phyloP scores from a whole-genome alignment of 2,888 invertebrate species.

The Ectropis crepuscularia region DNA sequence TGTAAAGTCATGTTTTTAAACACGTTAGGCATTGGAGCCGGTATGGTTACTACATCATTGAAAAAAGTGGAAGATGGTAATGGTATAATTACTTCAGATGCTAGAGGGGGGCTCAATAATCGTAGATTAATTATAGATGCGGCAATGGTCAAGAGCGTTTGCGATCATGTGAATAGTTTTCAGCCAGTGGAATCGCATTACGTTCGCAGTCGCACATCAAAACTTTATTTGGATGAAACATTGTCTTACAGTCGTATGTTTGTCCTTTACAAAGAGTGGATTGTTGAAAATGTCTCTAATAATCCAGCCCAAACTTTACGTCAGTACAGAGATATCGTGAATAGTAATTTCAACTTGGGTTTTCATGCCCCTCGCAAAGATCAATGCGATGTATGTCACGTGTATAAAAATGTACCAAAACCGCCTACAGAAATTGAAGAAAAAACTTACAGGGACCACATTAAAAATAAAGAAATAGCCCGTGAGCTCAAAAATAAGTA shows the following conservation, averaged over 20 bases:
- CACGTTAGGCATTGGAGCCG: background rate
- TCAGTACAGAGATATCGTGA: conserved; percentile 13
- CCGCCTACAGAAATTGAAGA: background rate
- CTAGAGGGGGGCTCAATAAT: background rate
- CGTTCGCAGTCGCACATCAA: too few species aligned
- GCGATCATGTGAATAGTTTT: too few species aligned
- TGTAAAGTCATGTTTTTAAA: background rate
- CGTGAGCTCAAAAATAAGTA: conserved; percentile 3
- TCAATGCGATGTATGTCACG: conserved; percentile 12
- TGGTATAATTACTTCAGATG: background rate
- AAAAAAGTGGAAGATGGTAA: background rate
- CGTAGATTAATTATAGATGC: background rate
- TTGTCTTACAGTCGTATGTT: background rate
- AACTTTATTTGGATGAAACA: background rate
- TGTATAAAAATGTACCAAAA: background rate
- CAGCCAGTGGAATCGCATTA: too few species aligned
- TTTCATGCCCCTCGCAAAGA: conserved; percentile 5
- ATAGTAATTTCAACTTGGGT: conserved; percentile 4
- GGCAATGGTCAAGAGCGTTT: background rate
- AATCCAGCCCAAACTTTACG: conserved; percentile 1
- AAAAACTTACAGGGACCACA: background rate
- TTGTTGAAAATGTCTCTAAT: background rate
- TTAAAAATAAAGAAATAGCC: background rate
- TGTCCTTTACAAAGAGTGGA: conserved; percentile 1
- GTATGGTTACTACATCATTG: background rate